These are phyloP conservation scores for Scaptomyza caliginosa DNA, from an alignment of 2,888 invertebrate genomes.

Conservation along the genomic window DNA sequence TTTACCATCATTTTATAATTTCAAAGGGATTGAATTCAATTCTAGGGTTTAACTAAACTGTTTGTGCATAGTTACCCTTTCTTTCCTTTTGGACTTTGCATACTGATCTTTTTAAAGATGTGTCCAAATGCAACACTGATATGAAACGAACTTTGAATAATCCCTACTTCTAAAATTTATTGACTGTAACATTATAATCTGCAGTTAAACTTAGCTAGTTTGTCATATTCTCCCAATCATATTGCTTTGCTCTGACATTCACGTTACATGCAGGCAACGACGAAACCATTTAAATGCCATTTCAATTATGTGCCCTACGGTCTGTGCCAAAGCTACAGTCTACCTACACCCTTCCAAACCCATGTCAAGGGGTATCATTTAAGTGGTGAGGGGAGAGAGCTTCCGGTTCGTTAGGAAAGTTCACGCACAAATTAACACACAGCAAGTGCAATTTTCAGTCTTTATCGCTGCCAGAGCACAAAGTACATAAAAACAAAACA, in stretches of 20 bases:
- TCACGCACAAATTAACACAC: conserved; percentile 75
- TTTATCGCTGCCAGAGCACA: conserved; percentile 43
- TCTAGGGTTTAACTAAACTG: not conserved
- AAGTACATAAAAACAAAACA: conserved; percentile 60
- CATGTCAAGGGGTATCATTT: not conserved
- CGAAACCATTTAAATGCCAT: conserved; percentile 67
- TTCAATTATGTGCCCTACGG: conserved; percentile 61
- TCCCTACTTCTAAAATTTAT: not conserved
- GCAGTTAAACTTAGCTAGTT: conserved; percentile 1
- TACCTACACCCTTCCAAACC: conserved; percentile 7
- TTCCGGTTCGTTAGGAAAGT: conserved; percentile 73
- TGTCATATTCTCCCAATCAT: conserved; percentile 16
- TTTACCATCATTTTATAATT: not conserved
- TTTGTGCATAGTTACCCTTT: not conserved
- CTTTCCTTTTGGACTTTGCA: not conserved
- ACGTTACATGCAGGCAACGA: conserved; percentile 30
- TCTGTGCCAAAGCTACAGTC: conserved; percentile 21
- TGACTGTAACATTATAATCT: conserved; percentile 1
- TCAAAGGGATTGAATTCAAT: not conserved
- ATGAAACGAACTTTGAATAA: no score
- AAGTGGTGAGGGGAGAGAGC: conserved; percentile 15
- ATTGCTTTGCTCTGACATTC: conserved; percentile 54
- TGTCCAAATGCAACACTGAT: not conserved
- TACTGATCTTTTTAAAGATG: no score
- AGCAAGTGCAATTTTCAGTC: conserved; percentile 57